Evolutionary conservation across 2,888 invertebrate genomes (phyloP), one percentile per base, ranked within the genome.

Genomic region (Drosophila koepferae): DNA sequence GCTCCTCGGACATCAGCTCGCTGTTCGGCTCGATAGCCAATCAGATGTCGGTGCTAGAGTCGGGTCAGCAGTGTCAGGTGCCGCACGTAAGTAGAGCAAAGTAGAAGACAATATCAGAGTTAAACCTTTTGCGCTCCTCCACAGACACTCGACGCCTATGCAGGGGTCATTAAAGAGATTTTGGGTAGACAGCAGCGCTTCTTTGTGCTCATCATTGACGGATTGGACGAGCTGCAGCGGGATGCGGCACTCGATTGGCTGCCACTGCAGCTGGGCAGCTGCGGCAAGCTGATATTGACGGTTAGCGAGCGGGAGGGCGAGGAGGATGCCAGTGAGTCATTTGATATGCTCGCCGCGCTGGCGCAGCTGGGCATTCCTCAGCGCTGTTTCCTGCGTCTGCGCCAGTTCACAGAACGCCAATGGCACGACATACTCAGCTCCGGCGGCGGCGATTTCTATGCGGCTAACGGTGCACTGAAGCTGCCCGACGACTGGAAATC

Each of bases 281-380:
- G 96, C 90, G 95, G 96, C 59, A 97, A 97, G 93, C 93, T 98
- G 86, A 95, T 98, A 68, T 93, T 97, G 83, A 96, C 97, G 6
- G 70, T 92, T 60, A 90, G 91, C 40, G 89, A 86, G 40, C 28
- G 65, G 31, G 82, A 76, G 55, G 80, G 79, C n/a, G 81, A 78
- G 23, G 79, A 79, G 31, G 79, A 78, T 18, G 60, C 44, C 49
- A 71, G 60, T 7, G 81, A 83, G 44, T 53, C 72, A 59, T 71
- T 87, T 66, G 80, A 88, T 62, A 80, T 87, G 83, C 90, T 88
- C 54, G 86, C 72, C 44, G 85, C 90, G 72, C 80, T 93, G 54
- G 77, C 84, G 63, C 86, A 91, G 55, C 70, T 76, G 48, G 91
- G 91, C 72, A 85, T 92, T 48, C 91, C 91, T 28, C 86, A 87